Percentiles rank a stretch among this genome's conserved stretches.
These are phyloP conservation scores for Cheilosia impressa DNA, from an alignment of 2,888 invertebrate genomes.

Conservation along the genomic window DNA sequence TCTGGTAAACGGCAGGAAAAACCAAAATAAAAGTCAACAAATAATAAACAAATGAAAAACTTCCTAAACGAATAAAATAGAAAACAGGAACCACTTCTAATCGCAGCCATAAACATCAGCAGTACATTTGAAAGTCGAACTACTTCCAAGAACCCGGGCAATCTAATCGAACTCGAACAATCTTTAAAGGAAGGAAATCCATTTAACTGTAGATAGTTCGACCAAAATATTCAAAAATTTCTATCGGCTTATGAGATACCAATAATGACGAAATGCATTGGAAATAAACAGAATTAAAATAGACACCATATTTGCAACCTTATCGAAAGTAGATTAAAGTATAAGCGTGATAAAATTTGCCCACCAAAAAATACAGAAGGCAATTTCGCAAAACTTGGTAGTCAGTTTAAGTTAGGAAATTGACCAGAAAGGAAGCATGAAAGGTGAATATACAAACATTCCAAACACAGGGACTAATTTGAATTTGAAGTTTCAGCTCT, in stretches of 20 bases:
- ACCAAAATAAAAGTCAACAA: too few relatives aligned
- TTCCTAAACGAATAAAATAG: too few relatives aligned
- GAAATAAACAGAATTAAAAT: background rate
- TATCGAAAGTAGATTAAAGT: conserved; percentile 2
- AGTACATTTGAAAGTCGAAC: background rate
- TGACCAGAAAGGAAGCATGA: conserved; percentile 42
- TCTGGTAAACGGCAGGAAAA: too few relatives aligned
- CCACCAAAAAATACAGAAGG: background rate
- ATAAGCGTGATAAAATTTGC: conserved; percentile 4
- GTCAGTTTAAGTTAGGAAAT: conserved; percentile 29
- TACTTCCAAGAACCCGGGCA: background rate
- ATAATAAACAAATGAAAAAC: too few relatives aligned
- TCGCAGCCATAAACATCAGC: background rate
- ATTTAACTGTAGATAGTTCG: background rate
- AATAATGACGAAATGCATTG: background rate
- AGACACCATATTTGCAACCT: background rate
- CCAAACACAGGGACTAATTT: background rate
- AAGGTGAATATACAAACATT: conserved; percentile 12
- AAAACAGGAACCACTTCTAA: background rate
- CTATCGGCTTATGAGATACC: background rate
- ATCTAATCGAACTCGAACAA: conserved; percentile 11
- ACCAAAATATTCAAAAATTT: background rate
- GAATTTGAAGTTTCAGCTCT: conserved; percentile 21
- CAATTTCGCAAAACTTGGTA: background rate
- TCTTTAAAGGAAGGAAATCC: conserved; percentile 3